These are phyloP conservation scores for Drosophila lacicola DNA, from an alignment of 2,888 invertebrate genomes.

Conservation along the genomic window DNA sequence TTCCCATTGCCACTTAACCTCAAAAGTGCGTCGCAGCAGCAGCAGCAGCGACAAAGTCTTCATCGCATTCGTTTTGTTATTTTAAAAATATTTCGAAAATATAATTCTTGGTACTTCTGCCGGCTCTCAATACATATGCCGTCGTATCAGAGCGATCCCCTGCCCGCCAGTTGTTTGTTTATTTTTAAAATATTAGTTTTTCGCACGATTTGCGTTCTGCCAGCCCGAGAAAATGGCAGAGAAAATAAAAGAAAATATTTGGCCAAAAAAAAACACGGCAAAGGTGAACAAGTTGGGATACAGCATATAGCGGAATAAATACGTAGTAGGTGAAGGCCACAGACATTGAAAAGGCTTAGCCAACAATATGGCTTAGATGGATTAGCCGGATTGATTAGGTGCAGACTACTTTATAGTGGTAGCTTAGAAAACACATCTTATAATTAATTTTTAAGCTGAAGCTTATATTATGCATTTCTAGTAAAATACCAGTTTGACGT, in stretches of 20 bases:
- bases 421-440: too few species aligned
- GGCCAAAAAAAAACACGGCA: conserved; percentile 18
- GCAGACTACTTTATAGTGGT: not conserved
- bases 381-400: too few species aligned
- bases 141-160: conserved; percentile 10
- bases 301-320: conserved; percentile 12
- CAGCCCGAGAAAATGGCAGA: conserved; percentile 8
- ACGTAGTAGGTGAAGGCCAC: conserved; percentile 31
- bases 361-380: too few species aligned
- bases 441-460: too few species aligned
- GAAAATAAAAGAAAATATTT: conserved; percentile 22
- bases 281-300: conserved; percentile 20
- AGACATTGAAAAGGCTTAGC: conserved; percentile 9
- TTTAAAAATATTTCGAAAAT: conserved; percentile 74
- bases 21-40: conserved; percentile 50
- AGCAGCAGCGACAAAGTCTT: conserved; percentile 24
- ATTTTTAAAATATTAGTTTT: conserved; percentile 72
- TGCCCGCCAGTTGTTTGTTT: conserved; percentile 57
- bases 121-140: conserved; percentile 42
- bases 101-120: conserved; percentile 54
- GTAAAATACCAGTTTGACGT: too few species aligned
- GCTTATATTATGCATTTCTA: too few species aligned
- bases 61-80: conserved; percentile 43
- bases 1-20: conserved; percentile 64
- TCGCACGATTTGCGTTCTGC: conserved; percentile 60